A percentile compares a stretch with the other conserved stretches of the same genome.
Conservation (phyloP, 2,888 invertebrate species). For the Pristionchus exspectatus region DNA sequence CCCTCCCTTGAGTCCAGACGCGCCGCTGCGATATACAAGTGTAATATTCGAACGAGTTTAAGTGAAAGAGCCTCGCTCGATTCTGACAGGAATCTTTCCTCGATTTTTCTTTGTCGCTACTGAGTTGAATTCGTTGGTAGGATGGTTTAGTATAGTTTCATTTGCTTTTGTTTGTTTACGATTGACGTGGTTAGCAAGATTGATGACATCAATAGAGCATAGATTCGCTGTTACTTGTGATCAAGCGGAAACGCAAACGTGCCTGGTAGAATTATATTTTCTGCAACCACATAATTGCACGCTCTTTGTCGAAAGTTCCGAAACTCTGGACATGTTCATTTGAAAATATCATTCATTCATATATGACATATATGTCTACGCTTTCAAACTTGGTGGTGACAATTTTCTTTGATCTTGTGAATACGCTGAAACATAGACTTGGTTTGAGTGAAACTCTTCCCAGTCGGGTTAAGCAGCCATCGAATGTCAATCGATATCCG, state of each 20-base stretch:
- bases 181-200: too few species aligned
- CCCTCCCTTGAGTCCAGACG: background rate
- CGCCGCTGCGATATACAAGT: conserved; percentile 18
- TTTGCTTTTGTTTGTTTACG: too few species aligned
- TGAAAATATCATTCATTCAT: too few species aligned
- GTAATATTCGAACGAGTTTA: conserved; percentile 46
- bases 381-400: too few species aligned
- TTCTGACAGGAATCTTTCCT: background rate
- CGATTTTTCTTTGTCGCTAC: background rate
- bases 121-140: background rate
- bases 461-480: background rate
- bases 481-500: background rate
- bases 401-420: background rate
- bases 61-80: conserved; percentile 20
- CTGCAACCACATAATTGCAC: too few species aligned
- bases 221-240: too few species aligned
- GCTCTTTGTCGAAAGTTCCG: too few species aligned
- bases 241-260: too few species aligned
- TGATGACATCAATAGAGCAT: too few species aligned
- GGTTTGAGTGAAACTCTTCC: background rate
- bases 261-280: too few species aligned
- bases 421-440: background rate
- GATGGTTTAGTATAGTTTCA: background rate
- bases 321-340: too few species aligned
- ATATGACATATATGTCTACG: too few species aligned